Conservation (phyloP, 2,797 vertebrate species). For the Phoxinus dragarum region DNA sequence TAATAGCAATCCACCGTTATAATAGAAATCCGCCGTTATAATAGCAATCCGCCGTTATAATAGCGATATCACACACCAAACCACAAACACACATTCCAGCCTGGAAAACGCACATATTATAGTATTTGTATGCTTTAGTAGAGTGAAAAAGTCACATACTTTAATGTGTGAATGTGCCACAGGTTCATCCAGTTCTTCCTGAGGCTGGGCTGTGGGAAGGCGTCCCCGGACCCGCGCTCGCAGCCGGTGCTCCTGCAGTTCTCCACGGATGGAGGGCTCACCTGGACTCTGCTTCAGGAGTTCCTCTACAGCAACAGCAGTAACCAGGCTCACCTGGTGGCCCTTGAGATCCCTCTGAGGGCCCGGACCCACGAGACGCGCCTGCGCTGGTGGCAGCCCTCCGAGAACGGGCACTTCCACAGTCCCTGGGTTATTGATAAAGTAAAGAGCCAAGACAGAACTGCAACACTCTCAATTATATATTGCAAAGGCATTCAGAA, state of each 20-base stretch:
- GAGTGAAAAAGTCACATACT: too few species aligned
- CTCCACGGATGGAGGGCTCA: conserved; percentile 91
- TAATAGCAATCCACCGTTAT: too few species aligned
- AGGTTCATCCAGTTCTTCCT: conserved; percentile 99
- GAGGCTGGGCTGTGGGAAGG: conserved; percentile 95
- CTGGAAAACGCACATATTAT: too few species aligned
- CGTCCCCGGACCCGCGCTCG: conserved; percentile 92
- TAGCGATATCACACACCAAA: too few species aligned
- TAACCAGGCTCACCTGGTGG: conserved; percentile 92
- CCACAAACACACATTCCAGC: too few species aligned
- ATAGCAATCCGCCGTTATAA: too few species aligned
- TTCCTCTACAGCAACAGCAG: conserved; percentile 98
- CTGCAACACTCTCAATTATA: background rate
- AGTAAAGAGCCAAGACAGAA: conserved; percentile 73
- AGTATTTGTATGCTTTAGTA: too few species aligned
- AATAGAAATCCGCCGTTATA: too few species aligned
- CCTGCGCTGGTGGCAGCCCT: conserved; percentile 98
- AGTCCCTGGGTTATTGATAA: conserved; percentile 99
- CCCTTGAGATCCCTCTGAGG: conserved; percentile 92
- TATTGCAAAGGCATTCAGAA: background rate
- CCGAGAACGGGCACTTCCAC: conserved; percentile 94
- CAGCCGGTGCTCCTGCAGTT: conserved; percentile 96
- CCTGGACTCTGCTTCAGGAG: conserved; percentile 94
- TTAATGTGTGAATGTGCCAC: background rate
- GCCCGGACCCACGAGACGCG: conserved; percentile 88